A percentile compares a stretch with the other conserved stretches of the same genome.
phyloP scores from a whole-genome alignment of 2,888 invertebrate species.

The Heliconius charithonia region DNA sequence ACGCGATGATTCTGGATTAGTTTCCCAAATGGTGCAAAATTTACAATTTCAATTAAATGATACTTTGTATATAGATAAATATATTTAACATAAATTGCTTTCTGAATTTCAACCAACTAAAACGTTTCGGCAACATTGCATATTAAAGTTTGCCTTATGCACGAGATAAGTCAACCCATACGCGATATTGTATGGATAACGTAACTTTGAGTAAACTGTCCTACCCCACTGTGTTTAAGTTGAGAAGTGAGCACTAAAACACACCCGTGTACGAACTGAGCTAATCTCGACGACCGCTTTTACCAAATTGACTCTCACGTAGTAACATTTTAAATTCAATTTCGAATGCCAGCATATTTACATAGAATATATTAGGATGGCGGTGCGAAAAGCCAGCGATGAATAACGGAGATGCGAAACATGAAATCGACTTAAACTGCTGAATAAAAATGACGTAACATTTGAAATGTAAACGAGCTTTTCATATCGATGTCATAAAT shows the following conservation, averaged over 20 bases:
- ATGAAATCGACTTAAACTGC: constrained; percentile 23
- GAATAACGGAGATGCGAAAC: constrained; percentile 31
- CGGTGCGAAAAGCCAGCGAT: constrained; percentile 28
- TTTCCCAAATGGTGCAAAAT: too few species aligned
- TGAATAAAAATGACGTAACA: constrained; percentile 25
- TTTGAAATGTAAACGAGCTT: constrained; percentile 22
- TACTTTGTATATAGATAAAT: too few species aligned
- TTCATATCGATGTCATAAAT: constrained; percentile 14
- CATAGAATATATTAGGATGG: constrained; percentile 40
- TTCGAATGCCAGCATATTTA: constrained; percentile 33
- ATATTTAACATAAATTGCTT: not conserved
- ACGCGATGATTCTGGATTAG: too few species aligned
- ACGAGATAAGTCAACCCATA: constrained; percentile 11
- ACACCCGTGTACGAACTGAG: constrained; percentile 34
- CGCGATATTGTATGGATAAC: constrained; percentile 28
- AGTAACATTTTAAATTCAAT: constrained; percentile 39
- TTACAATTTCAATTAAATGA: too few species aligned
- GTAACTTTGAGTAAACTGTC: constrained; percentile 27
- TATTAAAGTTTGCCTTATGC: constrained; percentile 17
- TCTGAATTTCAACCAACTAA: not conserved
- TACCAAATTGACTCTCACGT: constrained; percentile 37
- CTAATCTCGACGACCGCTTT: constrained; percentile 33
- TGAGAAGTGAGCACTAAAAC: constrained; percentile 30
- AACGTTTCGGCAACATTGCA: not conserved
- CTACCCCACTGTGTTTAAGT: constrained; percentile 20